Percentiles rank a stretch among this genome's conserved stretches.
phyloP scores from a whole-genome alignment of 2,797 vertebrate species.

The Antennarius maculatus region DNA sequence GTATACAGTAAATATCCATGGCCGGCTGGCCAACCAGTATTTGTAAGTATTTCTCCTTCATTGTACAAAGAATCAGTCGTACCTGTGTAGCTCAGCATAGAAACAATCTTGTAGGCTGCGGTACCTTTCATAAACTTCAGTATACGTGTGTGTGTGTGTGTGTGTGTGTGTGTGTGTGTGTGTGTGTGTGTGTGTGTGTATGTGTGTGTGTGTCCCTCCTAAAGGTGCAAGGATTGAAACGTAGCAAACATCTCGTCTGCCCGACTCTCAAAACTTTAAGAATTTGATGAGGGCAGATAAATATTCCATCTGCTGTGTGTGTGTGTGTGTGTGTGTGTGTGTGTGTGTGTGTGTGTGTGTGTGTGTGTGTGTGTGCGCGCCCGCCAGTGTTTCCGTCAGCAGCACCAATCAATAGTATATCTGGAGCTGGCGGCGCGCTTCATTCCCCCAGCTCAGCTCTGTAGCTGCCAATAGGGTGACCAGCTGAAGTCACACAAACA shows the following conservation, averaged over 20 bases:
- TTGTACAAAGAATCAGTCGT: slow-evolving; percentile 25
- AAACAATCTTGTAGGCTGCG: slow-evolving; percentile 36
- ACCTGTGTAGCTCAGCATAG: slow-evolving; percentile 32
- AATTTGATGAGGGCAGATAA: slow-evolving; percentile 77
- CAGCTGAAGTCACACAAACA: slow-evolving; percentile 64
- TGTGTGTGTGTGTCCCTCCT: slow-evolving; percentile 34
- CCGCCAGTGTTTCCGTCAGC: slow-evolving; percentile 77
- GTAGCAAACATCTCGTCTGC: slow-evolving; percentile 71
- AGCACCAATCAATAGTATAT: slow-evolving; percentile 77
- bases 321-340: slow-evolving; percentile 11
- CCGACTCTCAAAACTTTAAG: slow-evolving; percentile 73
- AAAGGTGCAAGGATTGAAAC: slow-evolving; percentile 65
- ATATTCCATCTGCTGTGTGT: slow-evolving; percentile 76
- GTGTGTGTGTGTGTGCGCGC: no score
- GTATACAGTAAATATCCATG: slow-evolving; percentile 38
- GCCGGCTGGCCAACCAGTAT: slow-evolving; percentile 35
- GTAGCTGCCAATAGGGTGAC: slow-evolving; percentile 75
- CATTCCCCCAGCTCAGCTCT: slow-evolving; percentile 63
- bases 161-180: slow-evolving; percentile 36
- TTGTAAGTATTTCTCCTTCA: slow-evolving; percentile 46
- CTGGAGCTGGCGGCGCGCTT: slow-evolving; percentile 69
- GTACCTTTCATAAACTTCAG: slow-evolving; percentile 55
- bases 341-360: neutral
- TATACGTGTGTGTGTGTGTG: slow-evolving; percentile 2
- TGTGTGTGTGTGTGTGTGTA: slow-evolving; percentile 26